Conservation (phyloP, 1,140 invertebrate species). For the Drosophila kepulauana region DNA sequence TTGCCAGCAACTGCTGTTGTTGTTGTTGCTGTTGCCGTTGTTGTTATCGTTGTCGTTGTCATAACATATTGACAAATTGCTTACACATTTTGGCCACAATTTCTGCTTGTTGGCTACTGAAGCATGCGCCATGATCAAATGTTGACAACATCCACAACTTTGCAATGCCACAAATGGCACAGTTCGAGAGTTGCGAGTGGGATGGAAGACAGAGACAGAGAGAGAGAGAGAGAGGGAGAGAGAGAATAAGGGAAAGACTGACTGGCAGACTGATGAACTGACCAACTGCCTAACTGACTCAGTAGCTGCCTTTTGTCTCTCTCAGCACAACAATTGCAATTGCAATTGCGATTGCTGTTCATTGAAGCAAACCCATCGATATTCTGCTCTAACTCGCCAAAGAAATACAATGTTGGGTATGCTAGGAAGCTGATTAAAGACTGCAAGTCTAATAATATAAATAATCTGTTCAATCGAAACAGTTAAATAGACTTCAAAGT, state of each 20-base stretch:
- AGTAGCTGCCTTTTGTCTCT: neutral
- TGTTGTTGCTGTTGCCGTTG: slow-evolving; percentile 26
- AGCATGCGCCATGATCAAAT: slow-evolving; percentile 69
- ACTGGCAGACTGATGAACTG: slow-evolving; percentile 11
- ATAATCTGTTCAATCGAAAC: too few relatives aligned
- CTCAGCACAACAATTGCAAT: neutral
- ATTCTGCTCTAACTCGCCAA: neutral
- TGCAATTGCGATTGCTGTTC: slow-evolving; percentile 2
- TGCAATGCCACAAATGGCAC: slow-evolving; percentile 26
- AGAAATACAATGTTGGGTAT: neutral
- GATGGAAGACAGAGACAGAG: neutral
- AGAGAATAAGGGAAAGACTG: neutral
- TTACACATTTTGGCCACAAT: slow-evolving; percentile 79
- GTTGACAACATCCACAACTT: slow-evolving; percentile 51
- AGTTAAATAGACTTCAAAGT: too few relatives aligned
- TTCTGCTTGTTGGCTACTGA: slow-evolving; percentile 65
- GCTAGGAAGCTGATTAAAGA: too few relatives aligned
- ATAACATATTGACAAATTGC: slow-evolving; percentile 81
- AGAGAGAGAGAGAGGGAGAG: neutral
- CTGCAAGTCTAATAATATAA: too few relatives aligned
- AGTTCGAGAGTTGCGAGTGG: neutral
- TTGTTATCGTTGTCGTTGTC: slow-evolving; percentile 55
- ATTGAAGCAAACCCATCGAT: slow-evolving; percentile 27
- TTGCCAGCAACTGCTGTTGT: slow-evolving; percentile 16
- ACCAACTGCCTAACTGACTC: slow-evolving; percentile 10